Conservation (phyloP, 1,140 invertebrate species). For the Drosophila orena region DNA sequence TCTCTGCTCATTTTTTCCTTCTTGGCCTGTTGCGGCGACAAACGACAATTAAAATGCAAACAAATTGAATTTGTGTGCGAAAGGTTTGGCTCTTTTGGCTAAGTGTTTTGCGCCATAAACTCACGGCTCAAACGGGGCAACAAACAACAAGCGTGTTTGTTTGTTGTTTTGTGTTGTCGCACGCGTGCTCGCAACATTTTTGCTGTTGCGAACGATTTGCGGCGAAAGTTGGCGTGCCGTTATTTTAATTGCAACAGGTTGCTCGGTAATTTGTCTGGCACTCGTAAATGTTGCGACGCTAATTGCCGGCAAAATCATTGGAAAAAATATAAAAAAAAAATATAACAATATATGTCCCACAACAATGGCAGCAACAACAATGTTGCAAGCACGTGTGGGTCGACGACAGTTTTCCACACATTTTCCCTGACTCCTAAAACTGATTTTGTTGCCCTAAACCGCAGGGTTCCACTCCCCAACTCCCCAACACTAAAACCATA, state of each 20-base stretch:
- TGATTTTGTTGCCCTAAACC: conserved; percentile 63
- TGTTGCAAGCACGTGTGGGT: conserved; percentile 47
- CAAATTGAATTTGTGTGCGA: conserved; percentile 75
- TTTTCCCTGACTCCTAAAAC: conserved; percentile 44
- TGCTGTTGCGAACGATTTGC: conserved; percentile 57
- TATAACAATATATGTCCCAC: conserved; percentile 1
- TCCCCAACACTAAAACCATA: conserved; percentile 10
- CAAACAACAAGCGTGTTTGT: conserved; percentile 14
- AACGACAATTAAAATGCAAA: conserved; percentile 82
- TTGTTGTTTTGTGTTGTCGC: conserved; percentile 52
- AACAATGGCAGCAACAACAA: conserved; percentile 43
- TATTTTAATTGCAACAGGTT: conserved; percentile 83
- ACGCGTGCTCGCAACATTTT: conserved; percentile 77
- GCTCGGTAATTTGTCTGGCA: conserved; percentile 79
- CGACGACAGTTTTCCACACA: conserved; percentile 23
- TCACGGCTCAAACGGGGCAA: conserved; percentile 31
- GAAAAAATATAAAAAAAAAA: conserved; percentile 5
- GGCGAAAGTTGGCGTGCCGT: conserved; percentile 81
- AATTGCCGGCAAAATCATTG: conserved; percentile 52
- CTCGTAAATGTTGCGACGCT: conserved; percentile 79
- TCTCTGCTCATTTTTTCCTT: conserved; percentile 40
- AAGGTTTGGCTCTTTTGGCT: conserved; percentile 68
- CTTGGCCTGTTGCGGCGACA: conserved; percentile 60
- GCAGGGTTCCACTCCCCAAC: conserved; percentile 26
- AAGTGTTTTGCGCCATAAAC: conserved; percentile 79